Conservation (phyloP, 2,113 vertebrate genomes). For the Eptesicus fuscus region DNA sequence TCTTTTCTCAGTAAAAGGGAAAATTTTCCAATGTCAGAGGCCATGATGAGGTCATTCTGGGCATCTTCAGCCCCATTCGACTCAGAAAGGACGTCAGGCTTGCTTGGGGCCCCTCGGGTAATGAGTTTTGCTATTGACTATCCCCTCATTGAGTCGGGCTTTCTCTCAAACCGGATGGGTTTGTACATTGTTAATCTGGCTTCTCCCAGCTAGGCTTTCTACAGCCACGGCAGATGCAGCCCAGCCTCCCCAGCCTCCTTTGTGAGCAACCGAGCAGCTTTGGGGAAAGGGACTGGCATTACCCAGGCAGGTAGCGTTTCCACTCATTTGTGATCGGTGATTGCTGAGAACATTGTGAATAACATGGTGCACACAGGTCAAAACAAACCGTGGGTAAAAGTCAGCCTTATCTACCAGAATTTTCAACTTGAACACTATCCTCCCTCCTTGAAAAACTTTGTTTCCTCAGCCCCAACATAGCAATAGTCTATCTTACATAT, state of each 20-base stretch:
- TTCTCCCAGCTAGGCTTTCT: neutral
- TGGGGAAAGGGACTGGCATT: neutral
- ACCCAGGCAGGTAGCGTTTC: too few species aligned
- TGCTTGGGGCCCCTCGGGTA: fast-evolving
- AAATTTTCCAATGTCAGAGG: neutral
- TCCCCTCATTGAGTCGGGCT: neutral
- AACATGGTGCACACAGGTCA: neutral
- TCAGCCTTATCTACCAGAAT: neutral
- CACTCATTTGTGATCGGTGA: neutral
- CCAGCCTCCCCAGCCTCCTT: neutral
- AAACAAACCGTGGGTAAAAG: neutral
- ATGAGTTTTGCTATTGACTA: neutral
- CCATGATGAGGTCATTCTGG: neutral
- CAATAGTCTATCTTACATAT: neutral
- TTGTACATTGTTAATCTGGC: neutral
- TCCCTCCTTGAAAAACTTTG: neutral
- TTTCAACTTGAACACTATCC: neutral
- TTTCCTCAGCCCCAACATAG: neutral
- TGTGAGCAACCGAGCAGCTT: neutral
- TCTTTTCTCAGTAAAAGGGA: neutral
- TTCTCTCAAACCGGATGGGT: neutral
- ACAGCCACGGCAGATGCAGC: neutral
- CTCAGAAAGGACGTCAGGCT: neutral
- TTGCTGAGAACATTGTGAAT: neutral
- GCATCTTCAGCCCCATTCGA: neutral